Evolutionary conservation across 2,888 invertebrate species (phyloP).

Genomic region (Cremastobaeus sp.): DNA sequence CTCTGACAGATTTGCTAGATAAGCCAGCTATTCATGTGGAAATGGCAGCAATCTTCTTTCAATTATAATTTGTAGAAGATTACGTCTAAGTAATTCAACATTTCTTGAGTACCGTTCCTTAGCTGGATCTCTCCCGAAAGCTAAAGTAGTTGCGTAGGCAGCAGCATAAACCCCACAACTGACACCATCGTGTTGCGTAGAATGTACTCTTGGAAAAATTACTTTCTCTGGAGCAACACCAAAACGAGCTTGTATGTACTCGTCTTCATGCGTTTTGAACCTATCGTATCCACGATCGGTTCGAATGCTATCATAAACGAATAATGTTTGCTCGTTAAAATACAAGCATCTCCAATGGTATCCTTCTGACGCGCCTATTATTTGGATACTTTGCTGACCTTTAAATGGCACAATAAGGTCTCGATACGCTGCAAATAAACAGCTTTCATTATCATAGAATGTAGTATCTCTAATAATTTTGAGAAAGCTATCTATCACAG

Average conservation of each 20-base stretch:
- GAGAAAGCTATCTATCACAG: not conserved
- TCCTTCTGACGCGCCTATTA: not conserved
- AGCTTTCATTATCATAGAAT: not conserved
- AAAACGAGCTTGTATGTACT: conserved; percentile 2
- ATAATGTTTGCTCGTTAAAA: not conserved
- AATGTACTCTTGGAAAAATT: not conserved
- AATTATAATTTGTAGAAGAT: not conserved
- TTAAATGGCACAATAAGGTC: not conserved
- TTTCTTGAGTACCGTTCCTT: not conserved
- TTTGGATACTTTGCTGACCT: not conserved
- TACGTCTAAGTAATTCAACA: not conserved
- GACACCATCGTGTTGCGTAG: not conserved
- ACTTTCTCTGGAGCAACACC: not conserved
- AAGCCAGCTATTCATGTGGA: not conserved
- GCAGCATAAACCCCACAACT: too few species aligned
- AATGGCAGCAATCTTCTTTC: not conserved
- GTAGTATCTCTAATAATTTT: not conserved
- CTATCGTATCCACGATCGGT: not conserved
- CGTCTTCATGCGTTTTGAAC: not conserved
- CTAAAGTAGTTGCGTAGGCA: not conserved
- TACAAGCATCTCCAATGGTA: conserved; percentile 1
- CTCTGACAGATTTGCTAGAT: too few species aligned
- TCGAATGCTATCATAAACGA: conserved; percentile 6
- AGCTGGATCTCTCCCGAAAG: not conserved
- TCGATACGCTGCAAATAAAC: not conserved